Base-by-base conservation (phyloP, 2,797 vertebrate genomes). In the Menidia menidia region DNA sequence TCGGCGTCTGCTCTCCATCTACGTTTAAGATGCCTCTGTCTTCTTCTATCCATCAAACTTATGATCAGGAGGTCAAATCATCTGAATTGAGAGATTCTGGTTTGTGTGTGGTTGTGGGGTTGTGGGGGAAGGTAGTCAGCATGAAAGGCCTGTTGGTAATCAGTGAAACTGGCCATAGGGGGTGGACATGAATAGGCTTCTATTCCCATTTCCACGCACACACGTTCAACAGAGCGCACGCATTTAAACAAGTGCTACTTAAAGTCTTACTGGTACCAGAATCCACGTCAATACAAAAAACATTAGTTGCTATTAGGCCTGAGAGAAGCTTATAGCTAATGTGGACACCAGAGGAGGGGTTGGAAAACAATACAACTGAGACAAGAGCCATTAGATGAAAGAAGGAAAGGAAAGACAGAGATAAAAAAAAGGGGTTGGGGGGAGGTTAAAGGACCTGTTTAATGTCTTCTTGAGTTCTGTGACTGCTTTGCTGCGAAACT, bases 241-340 rank as follows among this genome's bases (percentile, higher is more conserved):
- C 42, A 71, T 44, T 62, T 71, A 73, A 75, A 86, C 78, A 83
- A 82, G 71, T 80, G 60, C 78, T 73, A 58, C 62, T 68, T 68
- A 59, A 58, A 86, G 48, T 83, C 68, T 45, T 45, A 66, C 65
- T 74, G 65, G 67, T 66, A 32, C 51, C 30, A 61, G 72, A 79
- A 78, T 63, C 67, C 78, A 76, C 71, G 66, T 91, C 86, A 88
- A 88, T 89, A 85, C 64, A 78, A 87, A 82, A 85, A 67, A 82
- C 88, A 91, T 92, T 89, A 90, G 67, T 11, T 3, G 65, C 81
- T 74, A 87, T 90, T 88, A 90, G 81, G 59, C 65, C 61, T 56
- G 73, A 78, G 77, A 73, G 76, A 81, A 60, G 69, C 35, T 75
- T 67, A 77, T 55, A 73, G 80, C 60, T 65, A 61, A 74, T 68